Evolutionary conservation across 1,140 invertebrate species (phyloP), one percentile per base, ranked within the genome.

Genomic region (Drosophila sp.): DNA sequence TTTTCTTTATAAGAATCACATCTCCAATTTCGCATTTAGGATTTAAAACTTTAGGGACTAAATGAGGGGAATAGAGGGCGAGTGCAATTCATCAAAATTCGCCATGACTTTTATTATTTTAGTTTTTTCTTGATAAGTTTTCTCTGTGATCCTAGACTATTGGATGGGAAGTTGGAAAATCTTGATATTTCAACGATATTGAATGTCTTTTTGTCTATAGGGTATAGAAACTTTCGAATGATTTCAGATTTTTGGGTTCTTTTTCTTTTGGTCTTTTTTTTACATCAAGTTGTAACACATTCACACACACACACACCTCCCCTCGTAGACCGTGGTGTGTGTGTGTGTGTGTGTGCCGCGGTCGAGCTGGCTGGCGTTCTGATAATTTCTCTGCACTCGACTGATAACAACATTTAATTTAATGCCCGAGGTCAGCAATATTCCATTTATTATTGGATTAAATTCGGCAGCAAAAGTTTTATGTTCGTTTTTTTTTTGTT

Each of bases 361-460:
- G 50, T 44, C 11, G 33, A 33, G 58, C n/a, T 40, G 8, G 75
- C 44, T 50, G 44, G 23, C 25, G 23, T 7, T 66, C 72, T 90
- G 91, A 92, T 92, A 92, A 92, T 92, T 91, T 91, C 75, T 80
- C 91, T 90, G 91, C 91, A 91, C 79, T 85, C 89, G 76, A 79
- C 91, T 91, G 91, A 92, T 92, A 92, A 92, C 91, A 92, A 89
- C 91, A 91, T 91, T 92, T 92, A 92, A 92, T 92, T 92, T 92
- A 92, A 92, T 92, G 89, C 91, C 91, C 91, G 91, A 92, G 91
- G 91, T 92, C 91, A 92, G 91, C 91, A 92, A 92, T 91, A 92
- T 92, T 91, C 91, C 91, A 92, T 92, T 92, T 90, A 90, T 92
- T 92, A 92, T 92, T 92, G 91, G 91, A 92, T 92, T 92, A 92